phyloP scores from a whole-genome alignment of 2,113 vertebrate genomes.

The Lasiurus borealis region DNA sequence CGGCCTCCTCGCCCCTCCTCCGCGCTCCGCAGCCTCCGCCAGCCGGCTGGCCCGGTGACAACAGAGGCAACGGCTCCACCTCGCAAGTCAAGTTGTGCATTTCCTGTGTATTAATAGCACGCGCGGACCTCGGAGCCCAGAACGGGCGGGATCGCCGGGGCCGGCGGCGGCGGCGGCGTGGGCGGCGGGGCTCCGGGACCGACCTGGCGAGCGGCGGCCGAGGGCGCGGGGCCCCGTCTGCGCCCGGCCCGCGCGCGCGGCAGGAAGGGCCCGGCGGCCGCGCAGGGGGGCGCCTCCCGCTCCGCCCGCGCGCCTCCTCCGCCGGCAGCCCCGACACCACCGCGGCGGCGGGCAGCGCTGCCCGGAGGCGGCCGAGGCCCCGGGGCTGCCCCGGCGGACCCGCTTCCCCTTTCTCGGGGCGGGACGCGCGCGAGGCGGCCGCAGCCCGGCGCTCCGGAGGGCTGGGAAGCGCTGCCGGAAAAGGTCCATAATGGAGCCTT shows the following conservation, averaged over 20 bases:
- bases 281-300: constrained; percentile 53
- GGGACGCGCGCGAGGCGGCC: constrained; percentile 72
- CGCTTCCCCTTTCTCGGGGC: constrained; percentile 70
- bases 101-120: constrained; percentile 84
- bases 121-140: constrained; percentile 65
- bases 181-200: constrained; percentile 48
- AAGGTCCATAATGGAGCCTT: constrained; percentile 80
- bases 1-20: constrained; percentile 74
- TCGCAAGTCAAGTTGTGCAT: constrained; percentile 82
- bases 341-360: constrained; percentile 20
- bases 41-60: constrained; percentile 76
- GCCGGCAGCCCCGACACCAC: background rate
- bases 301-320: background rate
- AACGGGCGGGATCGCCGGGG: constrained; percentile 75
- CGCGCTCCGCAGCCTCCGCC: constrained; percentile 50
- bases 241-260: constrained; percentile 28
- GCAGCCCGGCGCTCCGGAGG: constrained; percentile 43
- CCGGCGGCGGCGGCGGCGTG: constrained; percentile 49
- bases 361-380: background rate
- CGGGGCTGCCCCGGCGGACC: constrained; percentile 24
- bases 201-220: constrained; percentile 22
- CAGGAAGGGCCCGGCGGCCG: constrained; percentile 63
- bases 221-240: constrained; percentile 12
- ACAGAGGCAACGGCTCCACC: constrained; percentile 83
- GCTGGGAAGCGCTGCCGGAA: constrained; percentile 60